These are phyloP conservation scores for Dilophus febrilis DNA, from an alignment of 2,888 invertebrate species.

Conservation along the genomic window DNA sequence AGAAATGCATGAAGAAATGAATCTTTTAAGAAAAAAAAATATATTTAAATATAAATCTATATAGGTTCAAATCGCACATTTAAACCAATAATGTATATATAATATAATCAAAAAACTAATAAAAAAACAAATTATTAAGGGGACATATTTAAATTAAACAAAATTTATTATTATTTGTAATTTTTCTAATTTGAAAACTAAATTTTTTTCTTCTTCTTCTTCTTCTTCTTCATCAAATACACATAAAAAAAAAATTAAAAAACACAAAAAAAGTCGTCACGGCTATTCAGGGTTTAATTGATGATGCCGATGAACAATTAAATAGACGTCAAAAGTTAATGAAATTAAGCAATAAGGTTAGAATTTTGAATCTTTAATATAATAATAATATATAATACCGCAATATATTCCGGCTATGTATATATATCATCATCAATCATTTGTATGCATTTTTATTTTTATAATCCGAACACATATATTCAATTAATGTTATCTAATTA, in stretches of 20 bases:
- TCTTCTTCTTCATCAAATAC: not conserved
- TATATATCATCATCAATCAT: too few species aligned
- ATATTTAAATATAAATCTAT: too few species aligned
- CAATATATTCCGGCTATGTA: too few species aligned
- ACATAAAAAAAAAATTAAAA: not conserved
- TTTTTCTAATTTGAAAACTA: too few species aligned
- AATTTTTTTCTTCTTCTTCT: not conserved
- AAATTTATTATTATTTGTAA: too few species aligned
- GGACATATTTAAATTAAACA: too few species aligned
- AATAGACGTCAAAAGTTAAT: conserved; percentile 28
- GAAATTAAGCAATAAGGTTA: conserved; percentile 28
- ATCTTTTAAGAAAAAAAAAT: too few species aligned
- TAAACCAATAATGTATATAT: too few species aligned
- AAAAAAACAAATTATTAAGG: too few species aligned
- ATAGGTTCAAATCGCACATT: too few species aligned
- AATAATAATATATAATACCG: not conserved
- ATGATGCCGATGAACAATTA: conserved; percentile 31
- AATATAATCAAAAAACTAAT: too few species aligned
- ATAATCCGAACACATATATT: not conserved
- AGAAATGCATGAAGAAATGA: too few species aligned
- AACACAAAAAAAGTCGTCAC: conserved; percentile 24
- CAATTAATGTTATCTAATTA: not conserved
- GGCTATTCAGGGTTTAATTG: conserved; percentile 32
- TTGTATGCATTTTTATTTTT: not conserved
- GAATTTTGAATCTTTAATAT: conserved; percentile 10